Base-by-base conservation (phyloP, 92 coral and sea anemone genomes). In the Hydrozoanthus gracilis region DNA sequence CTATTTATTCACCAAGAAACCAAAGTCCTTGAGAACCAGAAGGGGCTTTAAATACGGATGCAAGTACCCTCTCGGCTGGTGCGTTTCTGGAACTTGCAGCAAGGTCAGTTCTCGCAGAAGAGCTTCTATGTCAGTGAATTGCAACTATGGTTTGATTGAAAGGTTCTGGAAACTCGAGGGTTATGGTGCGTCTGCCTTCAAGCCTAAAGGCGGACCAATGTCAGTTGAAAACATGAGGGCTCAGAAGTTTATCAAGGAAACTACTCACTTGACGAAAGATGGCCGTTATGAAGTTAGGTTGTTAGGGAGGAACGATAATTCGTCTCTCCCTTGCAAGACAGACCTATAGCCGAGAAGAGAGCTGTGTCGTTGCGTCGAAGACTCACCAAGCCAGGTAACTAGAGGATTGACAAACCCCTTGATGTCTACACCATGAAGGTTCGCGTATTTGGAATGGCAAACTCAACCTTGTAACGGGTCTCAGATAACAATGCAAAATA, bases 41-140 rank as follows among this genome's bases (percentile, higher is more conserved):
- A 77, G 7, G 89, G 95, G 8, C 89, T 90, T 7, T 92, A 12
- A 71, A 78, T 78, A 87, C 77, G 89, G 89, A 11, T 86, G 62
- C 61, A 70, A 88, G 12, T 87, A 82, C 65, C 87, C 90, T 44
- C 86, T 92, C 16, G 93, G 93, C 1, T 92, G 88, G 94, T 71
- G 90, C 76, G 52, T 91, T 16, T 66, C 66, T n/a, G 88, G 88
- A 17, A 74, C 79, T 17, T 68, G 15, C 65, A 78, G 71, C 18
- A 72, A n/a, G 5, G 47, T 9, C n/a, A 79, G 17, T 48, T 5
- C 14, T 35, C 55, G 44, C 39, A 78, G 60, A 47, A 82, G 46
- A 27, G 88, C 77, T 9, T 72, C 92, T 44, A 67, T 73, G 15
- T 62, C 83, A 79, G 60, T 86, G 17, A 89, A 70, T 27, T 76